phyloP scores from a whole-genome alignment of 1,140 invertebrate species.

The Ericerus pela region DNA sequence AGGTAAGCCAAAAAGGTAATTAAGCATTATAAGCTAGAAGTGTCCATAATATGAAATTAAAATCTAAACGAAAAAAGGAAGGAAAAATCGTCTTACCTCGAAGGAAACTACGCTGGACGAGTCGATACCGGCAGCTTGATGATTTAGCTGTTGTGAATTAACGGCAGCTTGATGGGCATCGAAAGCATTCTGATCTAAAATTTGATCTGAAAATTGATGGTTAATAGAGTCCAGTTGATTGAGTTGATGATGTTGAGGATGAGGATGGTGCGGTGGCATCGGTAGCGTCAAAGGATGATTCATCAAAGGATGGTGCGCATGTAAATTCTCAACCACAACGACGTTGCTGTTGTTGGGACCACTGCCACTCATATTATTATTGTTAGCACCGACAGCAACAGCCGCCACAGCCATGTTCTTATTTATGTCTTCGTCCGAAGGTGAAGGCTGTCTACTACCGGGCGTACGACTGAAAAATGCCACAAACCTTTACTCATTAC shows the following conservation, averaged over 20 bases:
- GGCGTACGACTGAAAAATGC: constrained; percentile 53
- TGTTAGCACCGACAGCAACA: constrained; percentile 9
- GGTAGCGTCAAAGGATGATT: constrained; percentile 15
- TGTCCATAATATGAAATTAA: no score
- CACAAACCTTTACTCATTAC: no score
- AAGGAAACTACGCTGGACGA: background rate
- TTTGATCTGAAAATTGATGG: background rate
- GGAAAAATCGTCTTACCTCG: background rate
- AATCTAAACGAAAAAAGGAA: no score
- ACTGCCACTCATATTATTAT: background rate
- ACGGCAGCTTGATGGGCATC: constrained; percentile 1
- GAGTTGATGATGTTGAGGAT: constrained; percentile 6
- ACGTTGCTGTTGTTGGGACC: constrained; percentile 8
- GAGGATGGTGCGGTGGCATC: constrained; percentile 15
- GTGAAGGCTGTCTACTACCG: constrained; percentile 78
- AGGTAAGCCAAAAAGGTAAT: no score
- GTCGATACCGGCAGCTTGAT: background rate
- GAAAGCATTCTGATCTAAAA: background rate
- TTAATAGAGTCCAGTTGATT: background rate
- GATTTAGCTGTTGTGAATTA: background rate
- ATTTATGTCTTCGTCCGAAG: constrained; percentile 64
- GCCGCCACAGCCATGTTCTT: constrained; percentile 34
- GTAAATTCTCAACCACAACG: constrained; percentile 14
- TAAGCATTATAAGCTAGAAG: no score
- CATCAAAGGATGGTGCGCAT: constrained; percentile 14